Percentiles rank a stretch among this genome's conserved stretches.
Evolutionary conservation across 2,797 vertebrate genomes (phyloP).

Genomic region (Pteronotus mesoamericanus): DNA sequence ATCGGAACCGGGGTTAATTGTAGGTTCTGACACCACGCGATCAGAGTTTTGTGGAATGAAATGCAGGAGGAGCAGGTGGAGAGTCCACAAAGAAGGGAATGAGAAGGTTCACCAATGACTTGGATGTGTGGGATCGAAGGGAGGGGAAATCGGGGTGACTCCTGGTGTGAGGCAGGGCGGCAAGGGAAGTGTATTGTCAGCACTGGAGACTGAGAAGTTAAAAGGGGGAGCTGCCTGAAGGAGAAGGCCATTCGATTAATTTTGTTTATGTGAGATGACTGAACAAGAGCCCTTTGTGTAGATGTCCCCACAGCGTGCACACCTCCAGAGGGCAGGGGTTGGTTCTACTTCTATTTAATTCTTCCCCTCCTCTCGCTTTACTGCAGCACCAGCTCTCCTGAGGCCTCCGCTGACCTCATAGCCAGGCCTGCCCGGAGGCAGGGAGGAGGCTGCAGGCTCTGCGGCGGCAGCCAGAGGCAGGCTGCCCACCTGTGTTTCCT

Average conservation of each 20-base stretch:
- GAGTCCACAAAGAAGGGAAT: not conserved
- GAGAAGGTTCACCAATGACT: not conserved
- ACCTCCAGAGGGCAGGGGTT: not conserved
- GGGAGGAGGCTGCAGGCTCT: not conserved
- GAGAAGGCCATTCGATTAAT: not conserved
- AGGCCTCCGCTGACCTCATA: not conserved
- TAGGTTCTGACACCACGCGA: not conserved
- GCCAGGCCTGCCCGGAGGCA: not conserved
- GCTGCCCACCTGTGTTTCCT: not conserved
- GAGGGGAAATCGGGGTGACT: not conserved
- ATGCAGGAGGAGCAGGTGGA: not conserved
- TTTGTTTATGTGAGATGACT: not conserved
- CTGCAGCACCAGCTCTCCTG: not conserved
- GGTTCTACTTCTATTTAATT: not conserved
- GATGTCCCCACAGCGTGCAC: not conserved
- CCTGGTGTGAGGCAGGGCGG: not conserved
- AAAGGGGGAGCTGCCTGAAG: not conserved
- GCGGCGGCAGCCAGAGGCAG: not conserved
- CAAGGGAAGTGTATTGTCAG: not conserved
- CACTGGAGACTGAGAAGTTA: not conserved
- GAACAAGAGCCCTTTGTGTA: not conserved
- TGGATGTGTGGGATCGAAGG: rapidly evolving
- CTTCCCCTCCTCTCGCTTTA: not conserved
- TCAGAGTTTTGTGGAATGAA: not conserved
- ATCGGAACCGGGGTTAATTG: not conserved